Percentiles rank a stretch among this genome's conserved stretches.
These are phyloP conservation scores for Tetrao urogallus DNA, from an alignment of 2,113 vertebrate species.

Conservation along the genomic window DNA sequence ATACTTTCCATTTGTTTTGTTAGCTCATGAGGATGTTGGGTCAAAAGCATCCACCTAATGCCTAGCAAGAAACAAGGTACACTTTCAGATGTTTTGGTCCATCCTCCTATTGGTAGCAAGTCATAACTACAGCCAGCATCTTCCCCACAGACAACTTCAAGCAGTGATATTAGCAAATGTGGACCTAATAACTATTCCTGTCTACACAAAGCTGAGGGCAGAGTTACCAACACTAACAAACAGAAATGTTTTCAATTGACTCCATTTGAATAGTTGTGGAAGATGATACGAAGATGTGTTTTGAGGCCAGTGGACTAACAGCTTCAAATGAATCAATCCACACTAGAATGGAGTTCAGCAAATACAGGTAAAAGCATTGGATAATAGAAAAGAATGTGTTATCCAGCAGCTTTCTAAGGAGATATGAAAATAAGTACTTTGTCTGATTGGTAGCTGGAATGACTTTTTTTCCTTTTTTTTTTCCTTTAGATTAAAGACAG, in stretches of 20 bases:
- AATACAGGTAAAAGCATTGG: neutral
- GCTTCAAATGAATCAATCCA: neutral
- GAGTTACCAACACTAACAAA: neutral
- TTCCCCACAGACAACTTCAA: neutral
- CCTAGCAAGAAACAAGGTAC: neutral
- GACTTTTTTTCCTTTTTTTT: neutral
- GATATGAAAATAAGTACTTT: neutral
- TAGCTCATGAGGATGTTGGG: neutral
- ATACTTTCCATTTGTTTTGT: neutral
- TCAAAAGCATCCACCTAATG: neutral
- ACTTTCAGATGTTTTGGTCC: neutral
- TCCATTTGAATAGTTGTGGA: neutral
- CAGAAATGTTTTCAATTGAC: neutral
- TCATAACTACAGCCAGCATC: neutral
- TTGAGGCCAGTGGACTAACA: neutral
- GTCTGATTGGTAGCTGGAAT: neutral
- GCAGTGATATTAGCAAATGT: neutral
- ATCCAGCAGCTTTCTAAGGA: neutral
- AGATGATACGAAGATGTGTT: neutral
- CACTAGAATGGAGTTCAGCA: neutral
- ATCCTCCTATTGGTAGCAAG: neutral
- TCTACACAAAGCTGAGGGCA: neutral
- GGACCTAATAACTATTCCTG: neutral
- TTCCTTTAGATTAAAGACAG: slow-evolving; percentile 69
- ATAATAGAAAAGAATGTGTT: neutral